Percentiles rank a stretch among this genome's conserved stretches.
phyloP scores from a whole-genome alignment of 2,113 vertebrate species.

The Periophthalmodon schlosseri region DNA sequence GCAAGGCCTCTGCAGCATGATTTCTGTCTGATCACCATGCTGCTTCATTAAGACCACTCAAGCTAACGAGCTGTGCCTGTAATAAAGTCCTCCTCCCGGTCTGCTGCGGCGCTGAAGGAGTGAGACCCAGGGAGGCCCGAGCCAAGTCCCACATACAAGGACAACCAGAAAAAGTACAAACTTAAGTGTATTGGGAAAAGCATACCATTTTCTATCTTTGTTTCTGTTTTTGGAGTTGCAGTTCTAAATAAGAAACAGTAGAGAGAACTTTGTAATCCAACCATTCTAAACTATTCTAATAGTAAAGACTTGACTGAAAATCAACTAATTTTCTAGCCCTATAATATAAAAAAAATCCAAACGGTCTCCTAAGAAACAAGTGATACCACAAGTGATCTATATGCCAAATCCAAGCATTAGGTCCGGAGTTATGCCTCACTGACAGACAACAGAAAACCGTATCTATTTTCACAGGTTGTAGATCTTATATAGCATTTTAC shows the following conservation, averaged over 20 bases:
- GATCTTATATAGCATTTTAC: too few species aligned
- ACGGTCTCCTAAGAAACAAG: too few species aligned
- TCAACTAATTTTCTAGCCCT: not conserved
- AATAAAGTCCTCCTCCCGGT: constrained; percentile 98
- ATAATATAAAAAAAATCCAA: not conserved
- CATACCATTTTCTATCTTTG: not conserved
- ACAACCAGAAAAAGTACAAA: constrained; percentile 84
- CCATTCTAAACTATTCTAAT: not conserved
- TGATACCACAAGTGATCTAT: too few species aligned
- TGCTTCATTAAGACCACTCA: constrained; percentile 99
- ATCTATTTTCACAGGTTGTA: too few species aligned
- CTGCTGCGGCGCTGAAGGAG: constrained; percentile 97
- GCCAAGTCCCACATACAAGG: constrained; percentile 85
- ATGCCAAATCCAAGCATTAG: too few species aligned
- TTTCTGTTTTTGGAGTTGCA: not conserved
- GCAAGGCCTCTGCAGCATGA: constrained; percentile 99
- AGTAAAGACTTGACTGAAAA: not conserved
- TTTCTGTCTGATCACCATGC: constrained; percentile 99
- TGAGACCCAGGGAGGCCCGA: constrained; percentile 84
- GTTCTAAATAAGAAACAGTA: not conserved
- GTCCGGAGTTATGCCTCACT: too few species aligned
- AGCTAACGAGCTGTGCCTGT: constrained; percentile 99
- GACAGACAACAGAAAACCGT: too few species aligned
- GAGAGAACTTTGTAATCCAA: not conserved
- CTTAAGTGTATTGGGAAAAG: constrained; percentile 18